A percentile compares a stretch with the other conserved stretches of the same genome.
Conservation (phyloP, 2,888 invertebrate species). For the Coelopa pilipes region DNA sequence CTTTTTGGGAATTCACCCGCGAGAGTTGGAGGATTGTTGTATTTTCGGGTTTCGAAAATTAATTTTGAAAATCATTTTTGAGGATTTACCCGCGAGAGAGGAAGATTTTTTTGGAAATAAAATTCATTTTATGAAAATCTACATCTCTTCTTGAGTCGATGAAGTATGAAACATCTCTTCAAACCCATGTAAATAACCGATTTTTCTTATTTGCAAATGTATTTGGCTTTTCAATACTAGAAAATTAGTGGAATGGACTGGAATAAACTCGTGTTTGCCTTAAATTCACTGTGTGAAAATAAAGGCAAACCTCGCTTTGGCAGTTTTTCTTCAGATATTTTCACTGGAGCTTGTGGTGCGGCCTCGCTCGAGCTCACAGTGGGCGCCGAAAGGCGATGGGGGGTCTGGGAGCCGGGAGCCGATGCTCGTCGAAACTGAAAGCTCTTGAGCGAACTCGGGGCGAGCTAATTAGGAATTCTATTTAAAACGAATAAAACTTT, state of each 20-base stretch:
- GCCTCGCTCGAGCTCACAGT: too few relatives aligned
- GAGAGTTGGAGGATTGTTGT: background rate
- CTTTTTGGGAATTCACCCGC: background rate
- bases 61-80: too few relatives aligned
- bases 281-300: too few relatives aligned
- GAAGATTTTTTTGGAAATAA: background rate
- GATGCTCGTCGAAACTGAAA: background rate
- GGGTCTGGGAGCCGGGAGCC: background rate
- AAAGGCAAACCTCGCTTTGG: too few relatives aligned
- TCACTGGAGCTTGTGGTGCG: too few relatives aligned
- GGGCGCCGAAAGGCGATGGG: background rate
- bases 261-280: background rate
- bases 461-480: conserved; percentile 36
- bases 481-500: conserved; percentile 30
- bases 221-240: too few relatives aligned
- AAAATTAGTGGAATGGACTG: background rate
- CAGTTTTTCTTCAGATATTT: too few relatives aligned
- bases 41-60: background rate
- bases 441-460: background rate
- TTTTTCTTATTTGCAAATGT: too few relatives aligned
- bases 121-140: background rate
- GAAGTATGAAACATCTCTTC: too few relatives aligned
- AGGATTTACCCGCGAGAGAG: too few relatives aligned
- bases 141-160: too few relatives aligned
- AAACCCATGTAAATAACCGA: too few relatives aligned